These are phyloP conservation scores for Puma concolor DNA, from an alignment of 2,113 vertebrate genomes.

Conservation along the genomic window DNA sequence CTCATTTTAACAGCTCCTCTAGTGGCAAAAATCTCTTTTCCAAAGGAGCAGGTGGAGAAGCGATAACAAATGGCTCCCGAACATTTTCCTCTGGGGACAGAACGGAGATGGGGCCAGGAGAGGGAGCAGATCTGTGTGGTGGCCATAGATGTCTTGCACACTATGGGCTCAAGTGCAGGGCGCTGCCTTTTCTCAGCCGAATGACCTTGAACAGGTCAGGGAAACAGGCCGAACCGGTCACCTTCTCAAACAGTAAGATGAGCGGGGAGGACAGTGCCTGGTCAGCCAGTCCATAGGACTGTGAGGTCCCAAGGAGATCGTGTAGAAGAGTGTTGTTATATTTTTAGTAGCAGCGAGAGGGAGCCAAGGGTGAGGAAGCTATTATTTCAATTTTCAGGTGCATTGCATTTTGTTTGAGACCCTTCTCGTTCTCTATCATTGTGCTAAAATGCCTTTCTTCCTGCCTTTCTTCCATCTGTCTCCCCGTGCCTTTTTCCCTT, in stretches of 20 bases:
- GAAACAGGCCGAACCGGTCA: not conserved
- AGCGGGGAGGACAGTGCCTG: not conserved
- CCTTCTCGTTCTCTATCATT: not conserved
- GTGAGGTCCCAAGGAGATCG: not conserved
- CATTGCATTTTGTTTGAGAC: not conserved
- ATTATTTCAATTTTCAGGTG: not conserved
- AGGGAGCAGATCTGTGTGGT: not conserved
- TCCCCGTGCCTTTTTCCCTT: not conserved
- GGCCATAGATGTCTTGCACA: no score
- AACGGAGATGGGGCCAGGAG: not conserved
- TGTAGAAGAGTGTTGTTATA: not conserved
- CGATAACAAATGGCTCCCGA: not conserved
- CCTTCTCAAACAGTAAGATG: not conserved
- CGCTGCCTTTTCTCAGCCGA: not conserved
- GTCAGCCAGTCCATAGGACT: not conserved
- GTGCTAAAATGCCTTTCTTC: not conserved
- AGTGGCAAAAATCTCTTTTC: slow-evolving; percentile 48
- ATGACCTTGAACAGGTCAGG: not conserved
- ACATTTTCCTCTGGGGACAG: not conserved
- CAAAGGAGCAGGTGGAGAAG: slow-evolving; percentile 13
- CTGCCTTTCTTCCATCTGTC: not conserved
- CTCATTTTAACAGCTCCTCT: slow-evolving; percentile 60
- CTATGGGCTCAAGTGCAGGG: not conserved
- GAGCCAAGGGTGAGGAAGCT: not conserved
- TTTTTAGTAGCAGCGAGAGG: not conserved